Percentiles rank a stretch among this genome's conserved stretches.
Evolutionary conservation across 2,888 invertebrate species (phyloP).

Genomic region (Drosophila testacea): DNA sequence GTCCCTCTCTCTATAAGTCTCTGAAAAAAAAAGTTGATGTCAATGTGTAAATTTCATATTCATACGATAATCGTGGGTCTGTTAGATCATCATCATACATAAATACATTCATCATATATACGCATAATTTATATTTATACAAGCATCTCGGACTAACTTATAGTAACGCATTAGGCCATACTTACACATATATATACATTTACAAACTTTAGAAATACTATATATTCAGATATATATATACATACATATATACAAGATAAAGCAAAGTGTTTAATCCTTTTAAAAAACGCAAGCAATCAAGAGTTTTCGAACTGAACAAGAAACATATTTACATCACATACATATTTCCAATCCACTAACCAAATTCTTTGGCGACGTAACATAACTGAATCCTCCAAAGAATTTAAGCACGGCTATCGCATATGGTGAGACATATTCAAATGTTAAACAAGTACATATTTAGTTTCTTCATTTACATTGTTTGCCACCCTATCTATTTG

Average conservation of each 20-base stretch:
- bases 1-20: slow-evolving; percentile 17
- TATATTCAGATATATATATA: slow-evolving; percentile 41
- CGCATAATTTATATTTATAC: slow-evolving; percentile 72
- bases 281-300: slow-evolving; percentile 68
- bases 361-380: slow-evolving; percentile 8
- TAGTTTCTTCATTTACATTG: no score
- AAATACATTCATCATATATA: slow-evolving; percentile 40
- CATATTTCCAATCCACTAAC: slow-evolving; percentile 23
- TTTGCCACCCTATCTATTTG: neutral
- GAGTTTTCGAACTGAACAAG: slow-evolving; percentile 59
- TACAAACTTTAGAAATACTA: slow-evolving; percentile 67
- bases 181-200: slow-evolving; percentile 41
- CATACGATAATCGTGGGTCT: slow-evolving; percentile 67
- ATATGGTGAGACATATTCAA: slow-evolving; percentile 58
- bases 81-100: slow-evolving; percentile 44
- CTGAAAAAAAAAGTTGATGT: slow-evolving; percentile 54
- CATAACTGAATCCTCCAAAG: slow-evolving; percentile 24
- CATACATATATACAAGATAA: slow-evolving; percentile 30
- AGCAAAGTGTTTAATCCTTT: slow-evolving; percentile 63
- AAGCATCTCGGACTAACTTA: slow-evolving; percentile 41
- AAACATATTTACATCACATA: slow-evolving; percentile 35
- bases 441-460: neutral
- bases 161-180: slow-evolving; percentile 38
- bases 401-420: slow-evolving; percentile 49
- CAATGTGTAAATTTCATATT: slow-evolving; percentile 68